Evolutionary conservation across 2,113 vertebrate species (phyloP).

Genomic region (Smithornis capensis): DNA sequence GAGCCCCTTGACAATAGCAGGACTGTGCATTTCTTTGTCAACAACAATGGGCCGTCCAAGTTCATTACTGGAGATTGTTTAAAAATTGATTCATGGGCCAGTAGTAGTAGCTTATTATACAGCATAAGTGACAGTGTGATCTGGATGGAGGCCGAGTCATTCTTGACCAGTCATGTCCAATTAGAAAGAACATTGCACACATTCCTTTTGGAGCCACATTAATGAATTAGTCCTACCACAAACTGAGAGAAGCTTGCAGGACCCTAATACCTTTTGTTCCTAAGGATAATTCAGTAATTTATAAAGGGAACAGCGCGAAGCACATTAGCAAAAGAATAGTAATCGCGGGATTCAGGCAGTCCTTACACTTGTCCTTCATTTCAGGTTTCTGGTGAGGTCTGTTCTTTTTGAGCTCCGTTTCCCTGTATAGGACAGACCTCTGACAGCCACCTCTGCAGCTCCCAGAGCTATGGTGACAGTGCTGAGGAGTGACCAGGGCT

Average conservation of each 20-base stretch:
- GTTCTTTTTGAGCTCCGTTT: accelerated
- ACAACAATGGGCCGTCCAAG: constrained; percentile 77
- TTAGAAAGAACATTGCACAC: constrained; percentile 74
- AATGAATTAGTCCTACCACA: constrained; percentile 83
- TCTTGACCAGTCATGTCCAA: constrained; percentile 80
- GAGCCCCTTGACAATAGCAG: constrained; percentile 70
- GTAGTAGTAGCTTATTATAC: constrained; percentile 81
- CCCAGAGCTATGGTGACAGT: neutral
- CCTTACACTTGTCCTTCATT: neutral
- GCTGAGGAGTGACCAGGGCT: neutral
- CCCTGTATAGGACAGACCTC: neutral
- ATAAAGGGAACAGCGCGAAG: constrained; percentile 65
- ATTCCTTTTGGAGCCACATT: constrained; percentile 78
- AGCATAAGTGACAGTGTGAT: constrained; percentile 76
- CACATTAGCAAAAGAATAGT: constrained; percentile 41
- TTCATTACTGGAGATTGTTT: constrained; percentile 80
- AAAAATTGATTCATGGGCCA: constrained; percentile 73
- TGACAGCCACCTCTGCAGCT: accelerated
- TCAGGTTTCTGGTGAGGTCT: neutral
- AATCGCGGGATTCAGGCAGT: neutral
- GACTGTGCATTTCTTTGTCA: constrained; percentile 73
- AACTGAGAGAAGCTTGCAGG: constrained; percentile 74
- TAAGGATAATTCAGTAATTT: constrained; percentile 74
- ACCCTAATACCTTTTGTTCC: constrained; percentile 78
- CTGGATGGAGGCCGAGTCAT: constrained; percentile 74